These are phyloP conservation scores for Glyptemys insculpta DNA, from an alignment of 2,797 vertebrate species.

Conservation along the genomic window DNA sequence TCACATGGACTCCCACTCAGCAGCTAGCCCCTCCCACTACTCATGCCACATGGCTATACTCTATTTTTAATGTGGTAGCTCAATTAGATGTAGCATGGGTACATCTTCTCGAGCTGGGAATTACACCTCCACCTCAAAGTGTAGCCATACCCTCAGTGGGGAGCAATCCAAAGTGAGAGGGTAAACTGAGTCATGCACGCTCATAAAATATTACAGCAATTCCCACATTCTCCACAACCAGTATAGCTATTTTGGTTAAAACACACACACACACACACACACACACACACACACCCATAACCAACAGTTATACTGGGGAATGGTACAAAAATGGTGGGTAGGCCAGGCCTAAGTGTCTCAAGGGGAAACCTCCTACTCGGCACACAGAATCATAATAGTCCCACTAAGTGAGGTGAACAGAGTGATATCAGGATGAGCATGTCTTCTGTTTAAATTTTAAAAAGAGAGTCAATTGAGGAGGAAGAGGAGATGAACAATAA, in stretches of 20 bases:
- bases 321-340: background rate
- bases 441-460: background rate
- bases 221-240: background rate
- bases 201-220: background rate
- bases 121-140: background rate
- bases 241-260: background rate
- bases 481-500: background rate
- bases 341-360: background rate
- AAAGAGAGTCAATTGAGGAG: background rate
- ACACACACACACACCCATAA: background rate
- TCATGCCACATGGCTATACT: background rate
- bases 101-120: background rate
- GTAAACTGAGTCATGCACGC: background rate
- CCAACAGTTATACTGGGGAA: background rate
- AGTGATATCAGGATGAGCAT: background rate
- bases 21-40: background rate
- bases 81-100: background rate
- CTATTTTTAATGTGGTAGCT: background rate
- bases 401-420: background rate
- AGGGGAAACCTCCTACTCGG: background rate
- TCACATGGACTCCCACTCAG: background rate
- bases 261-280: background rate
- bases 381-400: background rate
- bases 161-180: background rate
- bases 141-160: background rate